Percentiles rank a stretch among this genome's conserved stretches.
Evolutionary conservation across 2,113 vertebrate species (phyloP).

Genomic region (Triplophysa siluroides): DNA sequence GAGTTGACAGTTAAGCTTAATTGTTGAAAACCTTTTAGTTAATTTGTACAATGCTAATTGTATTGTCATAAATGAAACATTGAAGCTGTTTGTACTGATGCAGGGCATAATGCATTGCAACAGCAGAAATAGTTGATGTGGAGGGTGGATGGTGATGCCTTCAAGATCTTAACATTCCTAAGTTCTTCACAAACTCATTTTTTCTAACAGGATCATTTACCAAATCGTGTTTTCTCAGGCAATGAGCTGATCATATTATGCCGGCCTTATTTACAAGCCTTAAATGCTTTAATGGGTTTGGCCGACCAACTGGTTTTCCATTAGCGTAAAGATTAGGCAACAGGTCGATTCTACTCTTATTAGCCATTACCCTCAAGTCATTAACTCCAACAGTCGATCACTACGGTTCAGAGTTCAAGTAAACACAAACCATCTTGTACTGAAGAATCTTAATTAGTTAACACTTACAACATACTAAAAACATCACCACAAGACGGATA

Average conservation of each 20-base stretch:
- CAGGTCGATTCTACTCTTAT: slow-evolving; percentile 73
- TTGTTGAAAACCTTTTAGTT: too few species aligned
- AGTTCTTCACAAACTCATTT: slow-evolving; percentile 7
- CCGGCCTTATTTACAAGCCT: slow-evolving; percentile 48
- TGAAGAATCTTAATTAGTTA: slow-evolving; percentile 36
- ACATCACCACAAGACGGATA: not conserved
- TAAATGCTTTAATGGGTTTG: slow-evolving; percentile 54
- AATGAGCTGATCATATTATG: slow-evolving; percentile 55
- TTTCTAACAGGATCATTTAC: slow-evolving; percentile 34
- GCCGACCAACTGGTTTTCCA: slow-evolving; percentile 71
- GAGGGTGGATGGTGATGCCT: too few species aligned
- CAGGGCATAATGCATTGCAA: not conserved
- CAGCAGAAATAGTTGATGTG: not conserved
- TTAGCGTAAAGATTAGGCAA: slow-evolving; percentile 68
- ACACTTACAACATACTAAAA: slow-evolving; percentile 7
- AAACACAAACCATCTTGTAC: slow-evolving; percentile 26
- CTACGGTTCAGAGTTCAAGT: slow-evolving; percentile 30
- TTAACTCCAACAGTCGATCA: slow-evolving; percentile 63
- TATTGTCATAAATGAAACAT: not conserved
- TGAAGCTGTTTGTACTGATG: too few species aligned
- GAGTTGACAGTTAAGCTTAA: too few species aligned
- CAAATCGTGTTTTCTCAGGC: slow-evolving; percentile 40
- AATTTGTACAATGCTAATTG: not conserved
- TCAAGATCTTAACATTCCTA: not conserved
- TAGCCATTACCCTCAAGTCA: slow-evolving; percentile 68